Evolutionary conservation across 2,888 invertebrate genomes (phyloP).

Genomic region (Imbricaverruca yamaguchii): DNA sequence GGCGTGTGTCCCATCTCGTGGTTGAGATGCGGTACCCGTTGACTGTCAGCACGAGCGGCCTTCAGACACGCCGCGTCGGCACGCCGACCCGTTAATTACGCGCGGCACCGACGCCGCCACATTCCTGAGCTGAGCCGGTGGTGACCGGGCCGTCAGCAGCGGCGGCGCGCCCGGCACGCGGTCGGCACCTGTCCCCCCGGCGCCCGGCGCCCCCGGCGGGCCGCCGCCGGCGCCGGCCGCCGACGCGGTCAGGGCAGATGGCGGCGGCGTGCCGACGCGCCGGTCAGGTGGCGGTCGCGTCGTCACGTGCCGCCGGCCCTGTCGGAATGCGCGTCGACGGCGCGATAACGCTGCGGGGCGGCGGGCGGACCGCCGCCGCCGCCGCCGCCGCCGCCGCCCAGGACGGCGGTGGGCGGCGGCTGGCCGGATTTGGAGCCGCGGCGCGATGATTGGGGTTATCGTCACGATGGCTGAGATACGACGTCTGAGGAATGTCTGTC

Average conservation of each 20-base stretch:
- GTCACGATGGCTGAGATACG: background rate
- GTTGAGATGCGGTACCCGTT: background rate
- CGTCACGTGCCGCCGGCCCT: background rate
- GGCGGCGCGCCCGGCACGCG: background rate
- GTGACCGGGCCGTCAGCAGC: no score
- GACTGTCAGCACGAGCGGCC: background rate
- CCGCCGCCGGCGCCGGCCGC: background rate
- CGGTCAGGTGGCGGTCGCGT: background rate
- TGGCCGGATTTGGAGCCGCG: background rate
- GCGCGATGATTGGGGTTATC: background rate
- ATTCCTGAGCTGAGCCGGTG: background rate
- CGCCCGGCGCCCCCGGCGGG: background rate
- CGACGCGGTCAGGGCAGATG: background rate
- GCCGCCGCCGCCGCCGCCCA: background rate
- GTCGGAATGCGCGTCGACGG: background rate
- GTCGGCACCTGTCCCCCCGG: background rate
- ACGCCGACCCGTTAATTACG: background rate
- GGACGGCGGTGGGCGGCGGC: no score
- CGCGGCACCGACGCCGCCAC: background rate
- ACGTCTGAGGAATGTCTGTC: no score
- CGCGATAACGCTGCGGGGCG: conserved; percentile 1
- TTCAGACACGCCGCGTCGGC: background rate
- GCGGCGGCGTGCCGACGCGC: background rate
- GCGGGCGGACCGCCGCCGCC: background rate
- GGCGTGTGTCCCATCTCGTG: no score